Conservation (phyloP, 2,797 vertebrate species). For the Peromyscus aztecus region DNA sequence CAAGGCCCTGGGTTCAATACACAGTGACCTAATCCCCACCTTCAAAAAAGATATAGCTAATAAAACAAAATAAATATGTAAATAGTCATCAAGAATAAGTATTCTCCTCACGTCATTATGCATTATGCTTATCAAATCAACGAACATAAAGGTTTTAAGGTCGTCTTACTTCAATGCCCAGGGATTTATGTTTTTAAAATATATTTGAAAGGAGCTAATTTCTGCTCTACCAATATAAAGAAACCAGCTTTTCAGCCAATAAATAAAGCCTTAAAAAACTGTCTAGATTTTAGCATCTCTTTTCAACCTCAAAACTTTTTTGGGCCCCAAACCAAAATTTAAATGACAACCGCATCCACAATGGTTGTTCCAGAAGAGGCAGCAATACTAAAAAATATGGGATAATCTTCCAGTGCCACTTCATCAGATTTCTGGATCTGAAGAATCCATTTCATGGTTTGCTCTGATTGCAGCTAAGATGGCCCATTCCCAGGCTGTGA, state of each 20-base stretch:
- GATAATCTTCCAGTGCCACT: background rate
- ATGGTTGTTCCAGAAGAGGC: background rate
- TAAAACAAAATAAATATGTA: background rate
- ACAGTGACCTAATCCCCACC: too few species aligned
- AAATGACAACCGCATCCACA: background rate
- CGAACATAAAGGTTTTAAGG: background rate
- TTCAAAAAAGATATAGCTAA: background rate
- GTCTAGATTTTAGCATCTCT: background rate
- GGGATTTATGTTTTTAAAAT: background rate
- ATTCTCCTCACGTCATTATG: background rate
- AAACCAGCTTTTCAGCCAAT: background rate
- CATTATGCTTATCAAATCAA: background rate
- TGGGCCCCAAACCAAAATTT: background rate
- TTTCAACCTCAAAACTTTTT: conserved; percentile 11
- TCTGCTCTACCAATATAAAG: background rate
- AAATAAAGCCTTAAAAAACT: background rate
- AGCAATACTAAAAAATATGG: background rate
- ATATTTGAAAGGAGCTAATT: background rate
- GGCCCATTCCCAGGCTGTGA: background rate
- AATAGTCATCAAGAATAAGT: background rate
- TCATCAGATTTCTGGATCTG: background rate
- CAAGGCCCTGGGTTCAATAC: background rate
- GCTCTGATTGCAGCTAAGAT: background rate
- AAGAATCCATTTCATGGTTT: background rate
- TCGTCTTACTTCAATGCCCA: background rate